These are phyloP conservation scores for Dicentrarchus labrax DNA, from an alignment of 2,113 vertebrate species.

Conservation along the genomic window DNA sequence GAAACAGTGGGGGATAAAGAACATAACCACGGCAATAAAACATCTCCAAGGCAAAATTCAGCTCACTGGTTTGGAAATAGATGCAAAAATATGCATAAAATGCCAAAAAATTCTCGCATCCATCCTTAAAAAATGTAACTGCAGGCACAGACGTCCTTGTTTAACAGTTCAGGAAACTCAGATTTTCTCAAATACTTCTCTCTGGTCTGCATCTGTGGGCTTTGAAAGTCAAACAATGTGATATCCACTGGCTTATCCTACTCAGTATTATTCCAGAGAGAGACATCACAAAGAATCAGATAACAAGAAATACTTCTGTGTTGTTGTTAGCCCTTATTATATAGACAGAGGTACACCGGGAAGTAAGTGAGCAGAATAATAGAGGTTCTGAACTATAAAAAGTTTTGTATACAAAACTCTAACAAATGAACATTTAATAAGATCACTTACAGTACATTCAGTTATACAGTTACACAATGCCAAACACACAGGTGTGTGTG, in stretches of 20 bases:
- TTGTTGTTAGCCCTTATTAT: background rate
- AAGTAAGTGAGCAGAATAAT: background rate
- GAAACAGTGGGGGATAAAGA: conserved; percentile 20
- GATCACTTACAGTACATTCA: conserved; percentile 45
- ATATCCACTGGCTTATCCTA: conserved; percentile 18
- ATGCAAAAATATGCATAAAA: conserved; percentile 44
- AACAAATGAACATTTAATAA: conserved; percentile 70
- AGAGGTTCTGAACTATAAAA: background rate
- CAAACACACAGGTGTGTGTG: conserved; percentile 8
- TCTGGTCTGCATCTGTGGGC: conserved; percentile 21
- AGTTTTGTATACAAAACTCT: conserved; percentile 20
- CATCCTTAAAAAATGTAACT: conserved; percentile 39
- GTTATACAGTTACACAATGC: conserved; percentile 40
- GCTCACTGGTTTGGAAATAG: conserved; percentile 35
- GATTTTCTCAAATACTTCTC: conserved; percentile 20
- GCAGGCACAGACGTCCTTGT: conserved; percentile 30
- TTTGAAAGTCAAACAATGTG: conserved; percentile 41
- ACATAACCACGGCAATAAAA: conserved; percentile 15
- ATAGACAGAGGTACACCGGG: too few species aligned
- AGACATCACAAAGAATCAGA: conserved; percentile 1
- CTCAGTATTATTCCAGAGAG: conserved; percentile 17
- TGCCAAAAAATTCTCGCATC: conserved; percentile 5
- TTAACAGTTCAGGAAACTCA: conserved; percentile 32
- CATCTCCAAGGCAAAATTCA: conserved; percentile 24
- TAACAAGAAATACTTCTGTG: background rate